These are phyloP conservation scores for Diplodus sargus DNA, from an alignment of 2,797 vertebrate genomes.

Conservation along the genomic window DNA sequence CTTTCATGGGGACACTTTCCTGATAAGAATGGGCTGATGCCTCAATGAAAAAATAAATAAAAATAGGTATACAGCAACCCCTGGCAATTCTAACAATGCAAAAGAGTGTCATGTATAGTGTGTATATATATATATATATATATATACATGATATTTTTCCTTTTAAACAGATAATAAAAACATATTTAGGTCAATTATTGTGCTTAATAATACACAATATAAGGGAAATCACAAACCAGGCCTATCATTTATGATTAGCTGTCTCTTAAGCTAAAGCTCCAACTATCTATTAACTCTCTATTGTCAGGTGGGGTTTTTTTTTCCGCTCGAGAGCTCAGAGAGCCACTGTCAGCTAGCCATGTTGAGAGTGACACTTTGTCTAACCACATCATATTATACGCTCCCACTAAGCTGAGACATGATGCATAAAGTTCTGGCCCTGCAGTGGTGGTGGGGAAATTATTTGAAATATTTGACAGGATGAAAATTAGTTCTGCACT, in stretches of 20 bases:
- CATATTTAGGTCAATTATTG: not conserved
- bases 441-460: conserved; percentile 29
- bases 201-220: not conserved
- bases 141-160: too few species aligned
- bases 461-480: conserved; percentile 58
- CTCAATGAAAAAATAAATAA: too few species aligned
- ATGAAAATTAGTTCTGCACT: conserved; percentile 51
- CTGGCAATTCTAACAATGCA: not conserved
- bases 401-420: conserved; percentile 38
- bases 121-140: too few species aligned
- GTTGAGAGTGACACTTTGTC: conserved; percentile 41
- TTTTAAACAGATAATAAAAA: not conserved
- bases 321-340: not conserved
- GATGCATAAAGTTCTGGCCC: conserved; percentile 48
- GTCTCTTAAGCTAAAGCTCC: not conserved
- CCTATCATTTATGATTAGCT: not conserved
- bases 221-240: not conserved
- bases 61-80: too few species aligned
- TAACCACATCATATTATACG: conserved; percentile 38
- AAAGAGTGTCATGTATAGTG: not conserved
- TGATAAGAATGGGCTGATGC: too few species aligned
- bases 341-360: not conserved
- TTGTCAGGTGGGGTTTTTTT: not conserved
- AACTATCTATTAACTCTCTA: not conserved
- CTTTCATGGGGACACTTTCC: too few species aligned